Base-by-base conservation (phyloP, 1,140 invertebrate genomes). In the Drosophila prosaltans region DNA sequence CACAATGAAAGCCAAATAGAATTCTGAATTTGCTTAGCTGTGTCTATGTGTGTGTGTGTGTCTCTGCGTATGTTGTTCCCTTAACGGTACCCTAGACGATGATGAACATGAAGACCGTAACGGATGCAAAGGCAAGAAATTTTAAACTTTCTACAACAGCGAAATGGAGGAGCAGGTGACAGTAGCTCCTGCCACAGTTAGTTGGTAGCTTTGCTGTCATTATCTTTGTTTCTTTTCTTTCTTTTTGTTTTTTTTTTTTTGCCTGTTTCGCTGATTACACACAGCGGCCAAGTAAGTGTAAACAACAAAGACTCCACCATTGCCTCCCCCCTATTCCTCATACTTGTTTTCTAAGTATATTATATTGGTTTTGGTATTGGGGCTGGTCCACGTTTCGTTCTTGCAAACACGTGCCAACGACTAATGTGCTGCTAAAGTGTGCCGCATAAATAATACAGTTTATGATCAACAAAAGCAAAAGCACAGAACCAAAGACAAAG, bases 371-470 rank as follows among this genome's bases (percentile, higher is more conserved):
- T 39, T 51, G 62, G 68, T 62, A 32, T 7, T 36, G 32, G 32
- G 3, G 32, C n/a, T 48, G 43, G 74, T 71, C 63, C 74, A 82
- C 74, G 74, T 77, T 65, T 57, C 62, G 61, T 74, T 78, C 74
- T 68, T 77, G 78, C 73, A 51, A 48, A 78, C 75, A 78, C 75
- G 75, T 77, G 78, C 73, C 57, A 48, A 40, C 61, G 69, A 77
- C 78, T 69, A 81, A 74, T 81, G 65, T 81, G 79, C 65, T 72
- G 54, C 69, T 65, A 65, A 64, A 79, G 75, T 69, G 69, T 68
- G 75, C 63, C 65, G 62, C 70, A 80, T 77, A 85, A 84, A 84
- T 84, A 84, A 85, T 81, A 57, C 69, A 83, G 76, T 77, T 86
- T 78, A 76, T 76, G 75, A 65, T 45, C 63, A 62, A 36, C 59